Percentiles rank a stretch among this genome's conserved stretches.
These are phyloP conservation scores for Sarotherodon lohbergeri DNA, from an alignment of 2,113 vertebrate genomes.

Conservation along the genomic window DNA sequence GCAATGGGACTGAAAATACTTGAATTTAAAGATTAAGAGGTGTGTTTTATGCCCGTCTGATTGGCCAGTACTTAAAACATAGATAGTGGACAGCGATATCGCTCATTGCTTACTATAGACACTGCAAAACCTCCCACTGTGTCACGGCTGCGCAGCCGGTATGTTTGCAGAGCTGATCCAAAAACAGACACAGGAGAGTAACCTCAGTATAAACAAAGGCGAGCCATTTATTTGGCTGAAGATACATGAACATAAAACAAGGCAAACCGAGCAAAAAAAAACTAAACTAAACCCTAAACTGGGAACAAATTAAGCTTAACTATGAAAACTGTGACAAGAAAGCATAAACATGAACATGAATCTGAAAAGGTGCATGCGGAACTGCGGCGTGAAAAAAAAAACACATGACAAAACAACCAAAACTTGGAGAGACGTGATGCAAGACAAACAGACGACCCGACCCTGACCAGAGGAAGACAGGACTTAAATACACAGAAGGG, in stretches of 20 bases:
- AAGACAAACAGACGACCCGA: neutral
- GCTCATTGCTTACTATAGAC: neutral
- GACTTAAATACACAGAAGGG: neutral
- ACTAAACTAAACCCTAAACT: neutral
- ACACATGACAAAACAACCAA: neutral
- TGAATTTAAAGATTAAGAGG: neutral
- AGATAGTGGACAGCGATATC: neutral
- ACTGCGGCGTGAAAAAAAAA: neutral
- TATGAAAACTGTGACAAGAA: neutral
- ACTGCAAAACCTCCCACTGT: fast-evolving
- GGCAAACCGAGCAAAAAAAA: too few species aligned
- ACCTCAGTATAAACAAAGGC: neutral
- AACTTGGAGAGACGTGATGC: neutral
- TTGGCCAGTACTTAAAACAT: neutral
- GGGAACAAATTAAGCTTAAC: neutral
- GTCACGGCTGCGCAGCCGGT: neutral
- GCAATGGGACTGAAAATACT: neutral
- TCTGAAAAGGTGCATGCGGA: neutral
- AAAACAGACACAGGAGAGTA: neutral
- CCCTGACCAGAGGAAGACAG: neutral
- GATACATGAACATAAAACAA: neutral
- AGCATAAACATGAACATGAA: neutral
- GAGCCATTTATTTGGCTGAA: neutral
- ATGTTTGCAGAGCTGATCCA: neutral
- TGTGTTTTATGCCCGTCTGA: fast-evolving